Base-by-base conservation (phyloP, 2,797 vertebrate species). In the Anguilla marmorata region DNA sequence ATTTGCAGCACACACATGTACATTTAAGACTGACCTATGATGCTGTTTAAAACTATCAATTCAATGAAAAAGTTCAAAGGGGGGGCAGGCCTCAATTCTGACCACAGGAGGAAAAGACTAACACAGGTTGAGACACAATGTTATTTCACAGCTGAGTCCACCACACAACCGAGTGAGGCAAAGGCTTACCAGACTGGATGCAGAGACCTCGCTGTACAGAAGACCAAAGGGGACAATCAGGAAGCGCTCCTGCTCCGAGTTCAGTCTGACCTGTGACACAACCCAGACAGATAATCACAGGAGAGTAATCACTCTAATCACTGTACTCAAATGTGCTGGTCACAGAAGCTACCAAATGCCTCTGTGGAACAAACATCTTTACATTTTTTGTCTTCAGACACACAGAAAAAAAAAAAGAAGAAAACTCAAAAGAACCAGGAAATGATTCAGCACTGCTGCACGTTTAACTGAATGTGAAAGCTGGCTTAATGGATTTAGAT, bases 161-260 rank as follows among this genome's bases (percentile, higher is more conserved):
- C 5, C 41, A 69, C 63, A 66, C n/a, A 21, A 5, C 45, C 8
- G 1, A 85, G 84, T 45, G 37, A 69, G 33, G 27, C 1, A 8
- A 33, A 41, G 80, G 88, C 96, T 97, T 94, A 99, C 98, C 98
- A 99, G 92, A 94, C 98, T 99, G 91, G 98, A 99, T 2, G 98
- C 98, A 1, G 98, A 97, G 93, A 99, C 98, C 94, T 99, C 98
- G 90, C 98, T 99, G 94, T 97, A 99, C 74, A 99, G 97, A 86
- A 99, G 98, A 80, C 98, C 98, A 90, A 99, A 99, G 14, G 98
- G 98, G 89, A 98, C 97, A 89, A 99, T 97, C 33, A 99, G 97
- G 94, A 99, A 99, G 80, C 97, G 97, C n/a, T 99, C 98, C 93
- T 98, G 95, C 79, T 99, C 98, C 0, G 97, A 96, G 93, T 95